phyloP scores from a whole-genome alignment of 2,888 invertebrate species.

The Pollenia amentaria region DNA sequence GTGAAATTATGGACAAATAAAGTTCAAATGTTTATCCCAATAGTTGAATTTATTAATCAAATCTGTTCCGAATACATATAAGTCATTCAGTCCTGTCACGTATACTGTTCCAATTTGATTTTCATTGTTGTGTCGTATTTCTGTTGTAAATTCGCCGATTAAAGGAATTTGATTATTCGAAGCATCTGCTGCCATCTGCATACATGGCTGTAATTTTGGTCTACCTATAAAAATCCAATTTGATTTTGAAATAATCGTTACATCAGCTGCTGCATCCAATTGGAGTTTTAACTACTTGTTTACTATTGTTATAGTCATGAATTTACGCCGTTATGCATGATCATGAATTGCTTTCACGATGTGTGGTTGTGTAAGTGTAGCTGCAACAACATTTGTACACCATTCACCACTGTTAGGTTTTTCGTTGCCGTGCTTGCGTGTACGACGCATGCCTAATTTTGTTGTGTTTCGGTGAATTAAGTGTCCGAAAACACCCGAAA shows the following conservation, averaged over 20 bases:
- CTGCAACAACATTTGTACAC: slow-evolving; percentile 22
- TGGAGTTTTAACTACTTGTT: slow-evolving; percentile 22
- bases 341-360: not conserved
- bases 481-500: no score
- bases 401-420: no score
- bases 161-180: slow-evolving; percentile 20
- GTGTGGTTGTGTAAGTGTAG: slow-evolving; percentile 17
- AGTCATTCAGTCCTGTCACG: slow-evolving; percentile 7
- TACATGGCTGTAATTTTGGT: slow-evolving; percentile 21
- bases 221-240: not conserved
- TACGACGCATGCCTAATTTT: no score
- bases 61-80: slow-evolving; percentile 31
- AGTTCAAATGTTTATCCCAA: no score
- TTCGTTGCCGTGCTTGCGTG: no score
- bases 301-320: slow-evolving; percentile 18
- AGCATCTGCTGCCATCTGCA: not conserved
- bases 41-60: no score
- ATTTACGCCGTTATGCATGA: not conserved
- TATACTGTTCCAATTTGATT: slow-evolving; percentile 6
- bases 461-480: no score
- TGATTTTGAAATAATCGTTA: slow-evolving; percentile 29
- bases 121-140: slow-evolving; percentile 1
- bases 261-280: slow-evolving; percentile 36
- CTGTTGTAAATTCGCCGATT: slow-evolving; percentile 17
- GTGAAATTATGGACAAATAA: no score